Evolutionary conservation across 2,797 vertebrate genomes (phyloP).

Genomic region (Morus bassanus): DNA sequence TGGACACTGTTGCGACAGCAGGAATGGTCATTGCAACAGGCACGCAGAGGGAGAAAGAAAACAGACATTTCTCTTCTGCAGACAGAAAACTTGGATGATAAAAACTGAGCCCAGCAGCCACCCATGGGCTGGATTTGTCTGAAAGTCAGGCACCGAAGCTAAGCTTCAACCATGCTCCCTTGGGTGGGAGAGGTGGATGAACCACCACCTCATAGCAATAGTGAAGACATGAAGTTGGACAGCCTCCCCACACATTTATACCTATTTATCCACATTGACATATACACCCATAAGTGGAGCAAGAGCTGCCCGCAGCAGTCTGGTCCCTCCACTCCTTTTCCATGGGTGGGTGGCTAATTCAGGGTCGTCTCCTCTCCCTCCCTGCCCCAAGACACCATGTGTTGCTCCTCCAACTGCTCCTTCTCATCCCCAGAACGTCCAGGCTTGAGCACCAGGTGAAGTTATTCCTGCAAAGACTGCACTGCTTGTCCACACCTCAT

Average conservation of each 20-base stretch:
- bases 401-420: neutral
- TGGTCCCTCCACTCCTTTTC: neutral
- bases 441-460: neutral
- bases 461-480: neutral
- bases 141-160: neutral
- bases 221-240: neutral
- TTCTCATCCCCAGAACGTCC: neutral
- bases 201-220: neutral
- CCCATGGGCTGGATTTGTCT: neutral
- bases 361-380: neutral
- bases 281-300: neutral
- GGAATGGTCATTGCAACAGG: neutral
- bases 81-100: rapidly evolving
- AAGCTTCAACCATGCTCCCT: neutral
- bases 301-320: neutral
- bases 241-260: neutral
- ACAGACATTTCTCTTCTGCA: neutral
- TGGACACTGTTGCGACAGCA: neutral
- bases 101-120: neutral
- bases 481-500: neutral
- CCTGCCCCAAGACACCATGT: rapidly evolving
- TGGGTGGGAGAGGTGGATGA: neutral
- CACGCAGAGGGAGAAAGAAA: neutral
- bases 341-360: rapidly evolving
- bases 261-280: neutral